phyloP scores from a whole-genome alignment of 2,797 vertebrate genomes.

The Acrossocheilus fasciatus region DNA sequence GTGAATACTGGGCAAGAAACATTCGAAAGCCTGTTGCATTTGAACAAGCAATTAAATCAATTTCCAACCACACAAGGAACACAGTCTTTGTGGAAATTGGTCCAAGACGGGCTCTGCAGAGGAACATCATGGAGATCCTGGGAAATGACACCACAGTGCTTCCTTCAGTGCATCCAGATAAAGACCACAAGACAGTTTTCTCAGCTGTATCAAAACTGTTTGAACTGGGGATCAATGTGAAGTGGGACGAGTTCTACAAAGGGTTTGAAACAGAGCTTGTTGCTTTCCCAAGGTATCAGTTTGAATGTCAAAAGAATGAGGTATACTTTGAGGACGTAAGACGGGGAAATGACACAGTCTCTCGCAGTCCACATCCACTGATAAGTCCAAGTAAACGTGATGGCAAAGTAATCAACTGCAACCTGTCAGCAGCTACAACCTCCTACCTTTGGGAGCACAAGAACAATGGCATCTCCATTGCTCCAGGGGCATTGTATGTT shows the following conservation, averaged over 20 bases:
- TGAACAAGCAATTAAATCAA: constrained; percentile 75
- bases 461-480: constrained; percentile 78
- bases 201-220: constrained; percentile 73
- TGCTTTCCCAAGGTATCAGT: constrained; percentile 83
- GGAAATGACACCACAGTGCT: constrained; percentile 77
- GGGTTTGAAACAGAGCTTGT: constrained; percentile 77
- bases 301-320: constrained; percentile 78
- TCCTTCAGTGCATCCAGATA: constrained; percentile 75
- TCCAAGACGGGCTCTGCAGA: constrained; percentile 79
- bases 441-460: constrained; percentile 86
- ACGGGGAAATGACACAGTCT: constrained; percentile 67
- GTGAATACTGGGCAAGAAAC: constrained; percentile 86
- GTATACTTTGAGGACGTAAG: constrained; percentile 74
- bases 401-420: constrained; percentile 71
- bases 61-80: constrained; percentile 69
- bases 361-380: constrained; percentile 69
- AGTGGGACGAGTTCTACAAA: constrained; percentile 78
- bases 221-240: constrained; percentile 75
- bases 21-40: constrained; percentile 84
- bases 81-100: constrained; percentile 87
- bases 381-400: constrained; percentile 65
- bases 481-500: constrained; percentile 84
- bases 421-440: constrained; percentile 69
- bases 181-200: constrained; percentile 77
- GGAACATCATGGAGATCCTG: constrained; percentile 83